phyloP scores from a whole-genome alignment of 2,797 vertebrate genomes.

The Glossophaga mutica region DNA sequence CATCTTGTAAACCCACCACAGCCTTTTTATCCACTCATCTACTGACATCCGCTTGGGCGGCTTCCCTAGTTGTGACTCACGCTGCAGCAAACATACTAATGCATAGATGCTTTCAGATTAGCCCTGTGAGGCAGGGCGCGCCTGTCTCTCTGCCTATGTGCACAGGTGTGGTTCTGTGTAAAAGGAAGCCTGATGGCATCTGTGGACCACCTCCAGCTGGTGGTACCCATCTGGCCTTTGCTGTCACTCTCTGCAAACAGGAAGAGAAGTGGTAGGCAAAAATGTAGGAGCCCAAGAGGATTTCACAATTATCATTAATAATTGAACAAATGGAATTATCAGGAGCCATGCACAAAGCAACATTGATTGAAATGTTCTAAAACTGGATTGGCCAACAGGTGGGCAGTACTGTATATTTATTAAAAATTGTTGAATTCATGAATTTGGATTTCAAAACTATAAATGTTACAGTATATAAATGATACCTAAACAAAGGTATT shows the following conservation, averaged over 20 bases:
- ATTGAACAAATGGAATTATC: not conserved
- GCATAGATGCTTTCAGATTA: not conserved
- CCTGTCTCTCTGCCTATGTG: not conserved
- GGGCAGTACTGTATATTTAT: not conserved
- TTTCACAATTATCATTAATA: not conserved
- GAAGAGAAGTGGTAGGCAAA: not conserved
- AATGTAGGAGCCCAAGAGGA: not conserved
- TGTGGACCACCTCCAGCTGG: not conserved
- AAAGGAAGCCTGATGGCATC: not conserved
- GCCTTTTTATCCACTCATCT: not conserved
- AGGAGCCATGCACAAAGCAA: not conserved
- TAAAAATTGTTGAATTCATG: not conserved
- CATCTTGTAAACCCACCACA: not conserved
- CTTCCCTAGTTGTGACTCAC: not conserved
- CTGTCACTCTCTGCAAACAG: not conserved
- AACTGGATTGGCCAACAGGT: not conserved
- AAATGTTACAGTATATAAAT: not conserved
- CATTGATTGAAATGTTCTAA: not conserved
- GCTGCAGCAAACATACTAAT: not conserved
- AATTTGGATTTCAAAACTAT: not conserved
- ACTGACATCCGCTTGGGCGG: not conserved
- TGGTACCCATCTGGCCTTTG: not conserved
- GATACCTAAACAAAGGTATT: not conserved
- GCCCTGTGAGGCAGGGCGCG: accelerated
- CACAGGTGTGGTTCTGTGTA: not conserved